Conservation (phyloP, 2,888 invertebrate species). For the Doris montereyensis region DNA sequence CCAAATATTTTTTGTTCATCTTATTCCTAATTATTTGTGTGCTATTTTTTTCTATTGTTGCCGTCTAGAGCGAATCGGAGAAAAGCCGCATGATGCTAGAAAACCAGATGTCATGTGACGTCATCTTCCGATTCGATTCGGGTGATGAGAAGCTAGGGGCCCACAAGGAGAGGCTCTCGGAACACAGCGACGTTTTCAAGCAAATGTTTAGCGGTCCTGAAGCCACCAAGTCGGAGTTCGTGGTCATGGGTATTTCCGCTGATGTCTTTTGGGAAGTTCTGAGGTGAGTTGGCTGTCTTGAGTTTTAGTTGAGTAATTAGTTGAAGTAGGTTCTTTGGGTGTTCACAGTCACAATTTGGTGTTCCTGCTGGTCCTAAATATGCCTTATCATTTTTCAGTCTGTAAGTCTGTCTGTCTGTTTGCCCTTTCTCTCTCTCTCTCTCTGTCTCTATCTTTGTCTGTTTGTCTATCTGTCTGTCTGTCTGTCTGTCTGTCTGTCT, state of each 20-base stretch:
- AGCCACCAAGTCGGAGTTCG: constrained; percentile 22
- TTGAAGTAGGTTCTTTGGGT: no score
- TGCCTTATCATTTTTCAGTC: not conserved
- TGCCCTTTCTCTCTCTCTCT: no score
- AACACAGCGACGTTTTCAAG: constrained; percentile 36
- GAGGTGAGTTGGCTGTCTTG: constrained; percentile 8
- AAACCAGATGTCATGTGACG: constrained; percentile 44
- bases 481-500: constrained; percentile 1
- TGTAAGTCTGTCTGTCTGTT: no score
- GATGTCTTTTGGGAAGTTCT: constrained; percentile 40
- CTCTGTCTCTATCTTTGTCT: no score
- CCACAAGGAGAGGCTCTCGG: constrained; percentile 37
- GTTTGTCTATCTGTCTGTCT: no score
- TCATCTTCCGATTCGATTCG: constrained; percentile 37
- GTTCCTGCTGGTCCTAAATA: not conserved
- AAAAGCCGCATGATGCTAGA: constrained; percentile 42
- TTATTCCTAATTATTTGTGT: no score
- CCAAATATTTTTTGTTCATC: no score
- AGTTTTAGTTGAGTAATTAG: no score
- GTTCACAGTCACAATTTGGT: no score
- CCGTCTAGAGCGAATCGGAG: constrained; percentile 42
- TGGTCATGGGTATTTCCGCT: constrained; percentile 25
- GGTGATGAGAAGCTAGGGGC: constrained; percentile 39
- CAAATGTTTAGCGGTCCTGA: constrained; percentile 38
- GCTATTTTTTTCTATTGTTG: no score